Conservation (phyloP, 2,113 vertebrate species). For the Axis porcinus region DNA sequence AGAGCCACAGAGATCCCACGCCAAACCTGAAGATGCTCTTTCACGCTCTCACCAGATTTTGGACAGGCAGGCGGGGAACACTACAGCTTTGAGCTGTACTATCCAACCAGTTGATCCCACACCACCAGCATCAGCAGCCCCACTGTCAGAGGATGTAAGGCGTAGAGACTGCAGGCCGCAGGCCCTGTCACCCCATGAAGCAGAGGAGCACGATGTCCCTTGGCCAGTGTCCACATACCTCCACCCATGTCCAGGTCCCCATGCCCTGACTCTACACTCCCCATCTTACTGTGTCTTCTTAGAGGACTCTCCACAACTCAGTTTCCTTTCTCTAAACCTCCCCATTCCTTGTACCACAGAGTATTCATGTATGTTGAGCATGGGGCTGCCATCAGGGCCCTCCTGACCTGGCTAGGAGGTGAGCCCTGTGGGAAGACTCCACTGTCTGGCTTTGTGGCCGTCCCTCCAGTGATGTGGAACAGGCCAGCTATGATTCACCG, state of each 20-base stretch:
- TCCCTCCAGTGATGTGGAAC: conserved; percentile 20
- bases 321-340: not conserved
- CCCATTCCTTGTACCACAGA: not conserved
- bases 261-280: not conserved
- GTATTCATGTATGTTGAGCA: not conserved
- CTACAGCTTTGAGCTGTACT: not conserved
- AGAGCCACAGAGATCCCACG: not conserved
- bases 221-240: not conserved
- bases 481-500: conserved; percentile 1
- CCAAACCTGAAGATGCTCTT: not conserved
- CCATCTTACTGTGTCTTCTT: not conserved
- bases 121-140: not conserved
- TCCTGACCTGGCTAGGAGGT: not conserved
- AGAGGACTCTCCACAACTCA: not conserved
- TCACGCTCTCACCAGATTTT: not conserved
- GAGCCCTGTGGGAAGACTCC: not conserved
- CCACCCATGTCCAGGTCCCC: not conserved
- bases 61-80: not conserved
- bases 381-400: not conserved
- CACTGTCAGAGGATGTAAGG: not conserved
- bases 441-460: not conserved
- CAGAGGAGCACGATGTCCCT: not conserved
- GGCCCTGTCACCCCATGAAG: not conserved
- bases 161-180: not conserved
- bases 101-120: not conserved